Evolutionary conservation across 1,140 invertebrate species (phyloP), one percentile per base, ranked within the genome.

Genomic region (Parapsyche elsis): DNA sequence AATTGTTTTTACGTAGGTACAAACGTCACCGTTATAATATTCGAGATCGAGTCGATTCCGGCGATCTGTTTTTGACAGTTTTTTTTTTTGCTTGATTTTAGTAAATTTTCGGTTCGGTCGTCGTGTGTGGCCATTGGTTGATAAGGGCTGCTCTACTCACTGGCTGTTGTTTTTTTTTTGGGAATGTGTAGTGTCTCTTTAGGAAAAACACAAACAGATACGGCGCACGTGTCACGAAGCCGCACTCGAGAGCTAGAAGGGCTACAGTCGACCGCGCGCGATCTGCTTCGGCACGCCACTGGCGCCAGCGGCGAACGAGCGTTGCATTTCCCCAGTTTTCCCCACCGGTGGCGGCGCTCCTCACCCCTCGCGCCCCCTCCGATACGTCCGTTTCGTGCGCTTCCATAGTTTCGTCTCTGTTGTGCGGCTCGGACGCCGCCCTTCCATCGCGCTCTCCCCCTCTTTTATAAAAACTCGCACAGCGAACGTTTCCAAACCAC

Each of bases 401-500:
- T 73, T 61, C 44, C 46, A 76, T 82, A 78, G 59, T 57, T 23
- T 19, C 57, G 59, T 82, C 81, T 71, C 78, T 46, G 30, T 80
- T 38, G 10, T 59, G 23, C 64, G n/a, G 38, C 19, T 73, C 81
- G 79, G 79, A 80, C 81, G 45, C 79, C 81, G 79, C 81, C 81
- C 81, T 80, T 79, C 81, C 76, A 61, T 21, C 21, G n/a, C 16
- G n/a, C 76, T 75, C 81, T 76, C 73, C 79, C 81, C 81, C 81
- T 61, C 81, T 80, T 81, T 82, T 80, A 71, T 67, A 67, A 81
- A 80, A 80, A 82, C 71, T 80, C 76, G 70, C 74, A 23, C 49
- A 53, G 49, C 49, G 49, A 2, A 53, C 64, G 64, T 67, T 76
- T 79, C 71, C 79, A 83, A 83, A 83, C 81, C 81, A 83, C 81